Conservation (phyloP, 2,113 vertebrate genomes). For the Myrmecophaga tridactyla region DNA sequence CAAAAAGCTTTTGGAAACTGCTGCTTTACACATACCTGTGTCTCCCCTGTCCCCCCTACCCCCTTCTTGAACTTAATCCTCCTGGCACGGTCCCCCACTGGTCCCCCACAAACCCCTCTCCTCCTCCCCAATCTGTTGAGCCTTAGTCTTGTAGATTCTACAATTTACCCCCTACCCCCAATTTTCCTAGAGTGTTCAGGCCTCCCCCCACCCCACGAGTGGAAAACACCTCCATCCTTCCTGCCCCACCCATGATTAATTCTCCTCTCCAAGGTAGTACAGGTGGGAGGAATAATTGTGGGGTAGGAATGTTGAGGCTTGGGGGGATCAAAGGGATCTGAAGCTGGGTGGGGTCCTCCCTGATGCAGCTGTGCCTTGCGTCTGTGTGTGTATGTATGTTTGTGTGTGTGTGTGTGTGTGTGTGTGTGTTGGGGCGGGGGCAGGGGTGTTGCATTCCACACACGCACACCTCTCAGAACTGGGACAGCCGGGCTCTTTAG, state of each 20-base stretch:
- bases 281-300: constrained; percentile 41
- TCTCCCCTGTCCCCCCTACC: neutral
- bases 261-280: constrained; percentile 35
- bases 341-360: constrained; percentile 23
- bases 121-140: neutral
- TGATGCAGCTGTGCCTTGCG: neutral
- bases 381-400: neutral
- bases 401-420: neutral
- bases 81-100: neutral
- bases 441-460: neutral
- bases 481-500: neutral
- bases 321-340: constrained; percentile 59
- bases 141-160: neutral
- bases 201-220: neutral
- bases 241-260: neutral
- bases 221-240: neutral
- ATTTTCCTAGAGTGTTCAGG: neutral
- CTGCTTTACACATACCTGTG: neutral
- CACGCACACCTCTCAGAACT: neutral
- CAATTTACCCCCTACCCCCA: too few species aligned
- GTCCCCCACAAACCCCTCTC: neutral
- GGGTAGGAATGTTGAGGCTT: constrained; percentile 41
- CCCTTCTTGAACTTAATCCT: neutral
- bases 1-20: neutral
- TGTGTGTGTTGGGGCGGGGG: neutral